Evolutionary conservation across 2,888 invertebrate species (phyloP).

Genomic region (Salpingus planirostris): DNA sequence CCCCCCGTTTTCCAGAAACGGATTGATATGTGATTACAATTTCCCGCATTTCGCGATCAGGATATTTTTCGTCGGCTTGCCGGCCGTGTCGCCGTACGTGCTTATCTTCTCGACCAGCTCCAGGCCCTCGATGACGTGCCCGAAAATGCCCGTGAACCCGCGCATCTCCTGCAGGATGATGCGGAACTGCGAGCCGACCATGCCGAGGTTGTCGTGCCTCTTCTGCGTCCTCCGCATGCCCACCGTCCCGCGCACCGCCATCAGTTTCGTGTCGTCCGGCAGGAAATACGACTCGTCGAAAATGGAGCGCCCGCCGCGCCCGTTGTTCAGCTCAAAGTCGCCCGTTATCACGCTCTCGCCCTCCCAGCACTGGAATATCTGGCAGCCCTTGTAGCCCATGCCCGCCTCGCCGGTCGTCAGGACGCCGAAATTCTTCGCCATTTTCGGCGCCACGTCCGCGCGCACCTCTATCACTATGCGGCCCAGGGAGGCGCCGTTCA

Average conservation of each 20-base stretch:
- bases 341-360: constrained; percentile 74
- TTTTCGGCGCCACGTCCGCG: constrained; percentile 69
- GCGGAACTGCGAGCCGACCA: constrained; percentile 80
- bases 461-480: constrained; percentile 69
- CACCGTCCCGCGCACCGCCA: constrained; percentile 66
- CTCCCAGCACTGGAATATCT: constrained; percentile 76
- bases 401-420: constrained; percentile 65
- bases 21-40: constrained; percentile 50
- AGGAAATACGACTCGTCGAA: constrained; percentile 70
- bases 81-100: constrained; percentile 66
- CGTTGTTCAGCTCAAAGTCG: constrained; percentile 73
- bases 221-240: constrained; percentile 76
- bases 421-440: constrained; percentile 70
- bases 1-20: too few relatives aligned
- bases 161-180: constrained; percentile 74
- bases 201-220: constrained; percentile 67
- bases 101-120: constrained; percentile 72
- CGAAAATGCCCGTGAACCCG: constrained; percentile 75
- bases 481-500: constrained; percentile 60
- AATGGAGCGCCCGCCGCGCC: constrained; percentile 68
- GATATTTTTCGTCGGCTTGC: constrained; percentile 67
- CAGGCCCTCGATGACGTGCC: constrained; percentile 69
- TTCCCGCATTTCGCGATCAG: constrained; percentile 68
- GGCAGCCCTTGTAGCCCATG: constrained; percentile 69
- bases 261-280: constrained; percentile 71